Percentiles rank a stretch among this genome's conserved stretches.
These are phyloP conservation scores for Sussaba pulchella DNA, from an alignment of 2,888 invertebrate species.

Conservation along the genomic window DNA sequence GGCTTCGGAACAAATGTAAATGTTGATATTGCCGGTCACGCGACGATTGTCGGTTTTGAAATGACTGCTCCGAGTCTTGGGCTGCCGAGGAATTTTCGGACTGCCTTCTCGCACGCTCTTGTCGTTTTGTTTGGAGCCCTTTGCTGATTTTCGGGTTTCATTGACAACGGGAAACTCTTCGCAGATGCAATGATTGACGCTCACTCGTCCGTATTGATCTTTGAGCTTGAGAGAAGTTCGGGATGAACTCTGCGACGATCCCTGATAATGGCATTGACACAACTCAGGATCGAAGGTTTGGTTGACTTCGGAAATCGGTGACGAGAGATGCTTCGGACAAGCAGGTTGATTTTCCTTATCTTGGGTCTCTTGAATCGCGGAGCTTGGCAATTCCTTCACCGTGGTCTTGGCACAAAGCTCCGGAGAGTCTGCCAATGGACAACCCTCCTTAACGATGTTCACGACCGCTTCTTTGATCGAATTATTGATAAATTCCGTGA, in stretches of 20 bases:
- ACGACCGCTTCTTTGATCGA: conserved; percentile 75
- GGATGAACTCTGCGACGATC: neutral
- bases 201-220: conserved; percentile 8
- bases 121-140: conserved; percentile 36
- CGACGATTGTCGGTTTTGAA: conserved; percentile 73
- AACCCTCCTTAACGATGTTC: conserved; percentile 71
- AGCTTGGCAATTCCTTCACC: neutral
- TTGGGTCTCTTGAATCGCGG: conserved; percentile 9
- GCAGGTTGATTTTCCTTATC: conserved; percentile 34
- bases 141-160: neutral
- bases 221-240: neutral
- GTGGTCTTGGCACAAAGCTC: conserved; percentile 22
- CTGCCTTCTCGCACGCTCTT: conserved; percentile 1
- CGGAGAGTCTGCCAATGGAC: conserved; percentile 44
- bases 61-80: conserved; percentile 38
- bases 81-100: conserved; percentile 15
- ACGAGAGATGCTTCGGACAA: conserved; percentile 31
- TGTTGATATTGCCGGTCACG: conserved; percentile 79
- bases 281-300: conserved; percentile 59
- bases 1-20: conserved; percentile 79
- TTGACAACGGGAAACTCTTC: conserved; percentile 14
- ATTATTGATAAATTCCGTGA: conserved; percentile 73
- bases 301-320: conserved; percentile 33
- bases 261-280: conserved; percentile 26
- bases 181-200: conserved; percentile 15